These are phyloP conservation scores for Dromiciops gliroides DNA, from an alignment of 2,113 vertebrate species.

Conservation along the genomic window DNA sequence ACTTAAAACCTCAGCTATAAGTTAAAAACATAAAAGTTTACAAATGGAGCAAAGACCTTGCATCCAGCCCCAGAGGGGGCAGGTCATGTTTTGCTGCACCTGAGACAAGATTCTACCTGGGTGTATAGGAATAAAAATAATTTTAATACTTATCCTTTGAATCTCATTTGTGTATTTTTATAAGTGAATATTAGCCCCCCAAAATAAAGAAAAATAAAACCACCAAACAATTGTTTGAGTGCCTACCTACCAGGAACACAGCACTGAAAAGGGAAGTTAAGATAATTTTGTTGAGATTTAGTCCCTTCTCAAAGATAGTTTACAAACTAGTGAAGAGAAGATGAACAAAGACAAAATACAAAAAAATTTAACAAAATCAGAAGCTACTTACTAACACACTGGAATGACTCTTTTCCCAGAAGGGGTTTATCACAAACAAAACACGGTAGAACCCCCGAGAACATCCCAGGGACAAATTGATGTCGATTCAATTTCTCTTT, in stretches of 20 bases:
- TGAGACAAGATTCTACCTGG: not conserved
- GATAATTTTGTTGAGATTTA: not conserved
- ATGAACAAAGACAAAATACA: not conserved
- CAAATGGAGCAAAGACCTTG: not conserved
- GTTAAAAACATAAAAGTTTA: not conserved
- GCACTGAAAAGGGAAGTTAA: too few species aligned
- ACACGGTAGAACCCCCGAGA: conserved; percentile 88
- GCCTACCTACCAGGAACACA: accelerated
- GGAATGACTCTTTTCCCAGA: conserved; percentile 91
- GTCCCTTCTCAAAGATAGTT: not conserved
- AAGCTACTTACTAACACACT: conserved; percentile 91
- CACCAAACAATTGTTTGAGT: not conserved
- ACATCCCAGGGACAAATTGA: conserved; percentile 87
- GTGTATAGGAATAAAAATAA: not conserved
- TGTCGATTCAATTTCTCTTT: conserved; percentile 91
- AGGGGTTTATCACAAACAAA: conserved; percentile 91
- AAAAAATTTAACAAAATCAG: not conserved
- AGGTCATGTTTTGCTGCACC: not conserved
- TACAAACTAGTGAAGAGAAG: not conserved
- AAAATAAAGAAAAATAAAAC: not conserved
- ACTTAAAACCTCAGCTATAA: not conserved
- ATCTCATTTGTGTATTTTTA: not conserved
- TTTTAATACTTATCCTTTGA: not conserved
- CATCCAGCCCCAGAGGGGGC: not conserved
- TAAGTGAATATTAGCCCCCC: not conserved